phyloP scores from a whole-genome alignment of 2,113 vertebrate genomes.

The Brachypteracias leptosomus region DNA sequence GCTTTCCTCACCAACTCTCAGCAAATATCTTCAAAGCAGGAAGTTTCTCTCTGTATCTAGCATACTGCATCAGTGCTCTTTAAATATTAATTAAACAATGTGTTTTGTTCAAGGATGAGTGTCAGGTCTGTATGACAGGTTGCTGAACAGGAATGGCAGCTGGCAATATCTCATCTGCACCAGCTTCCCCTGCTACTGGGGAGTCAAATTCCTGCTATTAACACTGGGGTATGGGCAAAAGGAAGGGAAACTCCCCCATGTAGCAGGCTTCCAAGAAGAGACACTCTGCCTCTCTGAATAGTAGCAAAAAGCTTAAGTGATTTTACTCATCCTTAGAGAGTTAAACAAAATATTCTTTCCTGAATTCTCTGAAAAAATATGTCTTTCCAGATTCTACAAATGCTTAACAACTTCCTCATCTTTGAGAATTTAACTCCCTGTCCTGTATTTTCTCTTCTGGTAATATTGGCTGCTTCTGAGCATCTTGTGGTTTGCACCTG shows the following conservation, averaged over 20 bases:
- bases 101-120: background rate
- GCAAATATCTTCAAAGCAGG: slow-evolving; percentile 9
- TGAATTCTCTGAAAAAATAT: background rate
- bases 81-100: background rate
- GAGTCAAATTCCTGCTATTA: background rate
- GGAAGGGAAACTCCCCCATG: background rate
- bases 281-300: background rate
- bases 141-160: background rate
- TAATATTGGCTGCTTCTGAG: background rate
- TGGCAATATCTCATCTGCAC: background rate
- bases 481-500: background rate
- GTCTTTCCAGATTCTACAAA: background rate
- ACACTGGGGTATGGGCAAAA: background rate
- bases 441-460: background rate
- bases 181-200: background rate
- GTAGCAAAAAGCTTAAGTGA: background rate
- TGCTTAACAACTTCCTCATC: background rate
- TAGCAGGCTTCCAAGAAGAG: background rate
- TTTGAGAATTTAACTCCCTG: background rate
- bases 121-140: background rate
- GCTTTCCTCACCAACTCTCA: background rate
- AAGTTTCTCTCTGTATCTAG: background rate
- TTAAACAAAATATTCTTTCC: background rate
- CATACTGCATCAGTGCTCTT: background rate
- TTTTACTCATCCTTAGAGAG: background rate